Evolutionary conservation across 2,113 vertebrate species (phyloP), one percentile per base, ranked within the genome.

Genomic region (Jacana jacana): DNA sequence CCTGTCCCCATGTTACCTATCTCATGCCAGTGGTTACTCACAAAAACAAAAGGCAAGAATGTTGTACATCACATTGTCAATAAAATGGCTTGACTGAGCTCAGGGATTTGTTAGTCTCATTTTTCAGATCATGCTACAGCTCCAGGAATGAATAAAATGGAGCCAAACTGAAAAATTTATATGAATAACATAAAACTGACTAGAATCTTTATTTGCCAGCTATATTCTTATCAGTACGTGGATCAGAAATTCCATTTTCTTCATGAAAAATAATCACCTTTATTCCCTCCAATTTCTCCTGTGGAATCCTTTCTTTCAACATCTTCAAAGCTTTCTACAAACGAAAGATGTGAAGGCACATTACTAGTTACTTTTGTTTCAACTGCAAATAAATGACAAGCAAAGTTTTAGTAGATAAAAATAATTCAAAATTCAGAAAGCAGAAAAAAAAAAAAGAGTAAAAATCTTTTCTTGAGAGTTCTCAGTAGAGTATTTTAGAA

Each of bases 211-310:
- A 90, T 89, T 89, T 95, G 57, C 52, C 91, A 95, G 76, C 23
- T 90, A 81, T 65, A 92, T 78, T 68, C 65, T 89, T 66, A 90
- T 73, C 85, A 80, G 39, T 33, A 78, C 20, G 35, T 44, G 70
- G 91, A 92, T 80, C 17, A 92, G 55, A 79, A 83, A 94, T 93
- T 44, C 51, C 27, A 61, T 75, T 86, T 68, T 37, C 75, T 72
- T 92, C 13, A 92, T 17, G 3, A 82, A 83, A 98, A 31, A 69
- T 88, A 65, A 89, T 95, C 66, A 94, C 91, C 90, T 76, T 91
- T 91, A 76, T 92, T 81, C 2, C 12, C 37, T 83, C 75, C 88
- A 42, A 2, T 16, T 86, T 91, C 64, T 81, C 24, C 49, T 6
- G 0, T 27, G 24, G 35, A 78, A 78, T 91, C 61, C 49, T 68